Evolutionary conservation across 2,113 vertebrate genomes (phyloP).

Genomic region (Podarcis cretensis): DNA sequence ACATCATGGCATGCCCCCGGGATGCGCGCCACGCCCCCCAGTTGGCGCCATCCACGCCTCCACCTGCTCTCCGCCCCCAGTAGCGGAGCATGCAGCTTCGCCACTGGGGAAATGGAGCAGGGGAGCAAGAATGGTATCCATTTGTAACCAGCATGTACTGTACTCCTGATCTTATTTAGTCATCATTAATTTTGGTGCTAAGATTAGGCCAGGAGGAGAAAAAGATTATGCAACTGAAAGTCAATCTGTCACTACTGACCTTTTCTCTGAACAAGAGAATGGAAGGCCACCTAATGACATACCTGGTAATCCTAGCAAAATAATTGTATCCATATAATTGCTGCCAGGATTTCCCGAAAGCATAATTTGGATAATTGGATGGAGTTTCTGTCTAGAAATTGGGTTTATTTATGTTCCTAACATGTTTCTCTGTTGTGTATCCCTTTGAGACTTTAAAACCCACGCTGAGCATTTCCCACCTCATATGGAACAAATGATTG

Average conservation of each 20-base stretch:
- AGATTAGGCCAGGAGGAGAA: conserved; percentile 60
- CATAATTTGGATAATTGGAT: conserved; percentile 5
- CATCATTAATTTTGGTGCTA: conserved; percentile 54
- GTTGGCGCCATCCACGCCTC: too few relatives aligned
- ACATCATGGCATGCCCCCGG: too few relatives aligned
- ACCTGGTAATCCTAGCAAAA: conserved; percentile 50
- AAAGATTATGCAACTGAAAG: conserved; percentile 50
- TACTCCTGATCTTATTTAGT: conserved; percentile 48
- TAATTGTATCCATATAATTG: conserved; percentile 35
- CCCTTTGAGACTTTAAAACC: background rate
- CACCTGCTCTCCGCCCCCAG: too few relatives aligned
- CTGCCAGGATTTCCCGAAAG: conserved; percentile 8
- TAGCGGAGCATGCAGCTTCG: too few relatives aligned
- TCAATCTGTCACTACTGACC: conserved; percentile 58
- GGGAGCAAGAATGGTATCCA: conserved; percentile 27
- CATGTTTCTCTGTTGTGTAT: background rate
- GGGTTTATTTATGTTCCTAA: background rate
- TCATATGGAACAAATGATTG: background rate
- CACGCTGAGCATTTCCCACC: background rate
- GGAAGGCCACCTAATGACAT: conserved; percentile 58
- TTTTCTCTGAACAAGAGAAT: conserved; percentile 64
- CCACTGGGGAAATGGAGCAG: background rate
- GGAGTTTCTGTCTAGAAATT: background rate
- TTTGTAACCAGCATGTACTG: conserved; percentile 42
- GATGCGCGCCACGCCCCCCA: too few relatives aligned